These are phyloP conservation scores for Gymnobelideus leadbeateri DNA, from an alignment of 2,113 vertebrate species.

Conservation along the genomic window DNA sequence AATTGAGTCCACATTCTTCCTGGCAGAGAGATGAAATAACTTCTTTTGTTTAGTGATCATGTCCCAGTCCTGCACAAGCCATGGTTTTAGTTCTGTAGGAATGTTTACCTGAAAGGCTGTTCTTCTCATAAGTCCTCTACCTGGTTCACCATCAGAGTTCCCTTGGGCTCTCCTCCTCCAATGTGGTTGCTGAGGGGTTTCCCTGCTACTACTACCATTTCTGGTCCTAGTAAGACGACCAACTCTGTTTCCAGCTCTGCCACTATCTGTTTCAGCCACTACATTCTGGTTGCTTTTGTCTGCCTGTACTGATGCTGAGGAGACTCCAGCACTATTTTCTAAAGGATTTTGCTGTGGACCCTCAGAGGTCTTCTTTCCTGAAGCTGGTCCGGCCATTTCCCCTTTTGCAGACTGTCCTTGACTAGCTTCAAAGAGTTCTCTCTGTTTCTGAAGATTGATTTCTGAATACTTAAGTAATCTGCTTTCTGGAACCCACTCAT, in stretches of 20 bases:
- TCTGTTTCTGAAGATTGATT: neutral
- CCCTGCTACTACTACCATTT: fast-evolving
- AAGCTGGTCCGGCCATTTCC: neutral
- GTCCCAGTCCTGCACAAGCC: neutral
- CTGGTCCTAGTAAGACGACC: fast-evolving
- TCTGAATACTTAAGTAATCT: neutral
- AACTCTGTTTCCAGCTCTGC: neutral
- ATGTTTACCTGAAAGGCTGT: neutral
- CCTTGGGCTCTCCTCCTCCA: neutral
- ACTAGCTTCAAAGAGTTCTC: neutral
- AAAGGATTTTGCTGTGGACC: neutral
- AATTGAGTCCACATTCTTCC: constrained; percentile 96
- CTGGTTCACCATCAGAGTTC: neutral
- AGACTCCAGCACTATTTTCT: too few relatives aligned
- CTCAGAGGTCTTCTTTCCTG: neutral
- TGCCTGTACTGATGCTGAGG: neutral
- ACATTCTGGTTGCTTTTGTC: too few relatives aligned
- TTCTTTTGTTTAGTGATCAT: constrained; percentile 67
- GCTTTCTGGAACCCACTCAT: neutral
- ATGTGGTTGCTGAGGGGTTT: neutral
- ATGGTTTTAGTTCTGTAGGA: neutral
- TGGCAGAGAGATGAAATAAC: constrained; percentile 97
- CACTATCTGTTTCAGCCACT: neutral
- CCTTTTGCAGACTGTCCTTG: neutral
- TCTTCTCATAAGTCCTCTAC: fast-evolving